Base-by-base conservation (phyloP, 1,140 invertebrate genomes). In the Drosophila gunungcola region DNA sequence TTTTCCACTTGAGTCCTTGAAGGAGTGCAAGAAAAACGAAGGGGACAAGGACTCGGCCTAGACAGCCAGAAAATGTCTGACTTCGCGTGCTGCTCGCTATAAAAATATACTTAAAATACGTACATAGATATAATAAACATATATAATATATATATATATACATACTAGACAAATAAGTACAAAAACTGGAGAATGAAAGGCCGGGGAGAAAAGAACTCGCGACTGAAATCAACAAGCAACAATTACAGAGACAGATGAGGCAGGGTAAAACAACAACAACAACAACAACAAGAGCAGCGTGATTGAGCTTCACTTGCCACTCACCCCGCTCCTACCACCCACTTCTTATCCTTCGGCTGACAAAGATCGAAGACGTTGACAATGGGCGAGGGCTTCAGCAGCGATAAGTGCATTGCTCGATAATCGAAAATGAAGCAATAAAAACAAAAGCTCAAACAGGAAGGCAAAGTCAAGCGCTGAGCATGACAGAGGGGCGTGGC, bases 371-470 rank as follows among this genome's bases (percentile, higher is more conserved):
- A 86, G 73, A 81, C 82, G 78, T 81, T 86, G 81, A 85, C 81
- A 86, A 62, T 56, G 75, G 61, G 48, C 60, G 42, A 57, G 46
- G 43, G 67, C 57, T 55, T 56, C 81, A 48, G 43, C 77, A 80
- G 73, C 77, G 78, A 81, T 85, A 85, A 86, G 81, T 85, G 81
- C 81, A 85, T 61, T 81, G 68, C 64, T 58, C 82, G 82, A 85
- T 85, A 81, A 85, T 86, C 81, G 81, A 85, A 81, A 86, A 81
- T 78, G 68, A 86, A 86, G 78, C 73, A 86, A 85, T 85, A 70
- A 74, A 85, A 86, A 85, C 68, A 86, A 78, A 86, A 69, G 78
- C 63, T 48, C 41, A 45, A 80, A 27, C 65, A 72, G 54, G 56
- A 81, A 77, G 54, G 46, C 68, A 67, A 58, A 64, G 74, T 62